A percentile compares a stretch with the other conserved stretches of the same genome.
phyloP scores from a whole-genome alignment of 2,113 vertebrate genomes.

The Brachionichthys hirsutus region DNA sequence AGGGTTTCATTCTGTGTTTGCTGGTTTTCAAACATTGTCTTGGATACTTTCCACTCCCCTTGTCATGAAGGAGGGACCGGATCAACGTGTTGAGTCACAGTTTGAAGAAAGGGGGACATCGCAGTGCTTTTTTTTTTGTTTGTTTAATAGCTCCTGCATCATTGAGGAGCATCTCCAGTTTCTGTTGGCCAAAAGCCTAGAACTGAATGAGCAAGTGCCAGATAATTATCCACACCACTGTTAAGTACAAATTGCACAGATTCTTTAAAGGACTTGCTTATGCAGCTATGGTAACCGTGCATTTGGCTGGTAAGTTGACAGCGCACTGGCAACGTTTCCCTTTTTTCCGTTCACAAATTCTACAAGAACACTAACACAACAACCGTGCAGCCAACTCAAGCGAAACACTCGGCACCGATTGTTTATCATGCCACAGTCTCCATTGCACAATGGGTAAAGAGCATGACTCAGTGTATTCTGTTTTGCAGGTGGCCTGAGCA shows the following conservation, averaged over 20 bases:
- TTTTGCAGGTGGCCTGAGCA: conserved; percentile 54
- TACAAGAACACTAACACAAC: neutral
- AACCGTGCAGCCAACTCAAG: conserved; percentile 23
- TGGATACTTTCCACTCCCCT: neutral
- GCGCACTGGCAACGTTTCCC: neutral
- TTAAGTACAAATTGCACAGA: conserved; percentile 79
- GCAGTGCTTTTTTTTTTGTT: conserved; percentile 58
- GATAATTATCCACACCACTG: conserved; percentile 74
- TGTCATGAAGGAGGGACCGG: conserved; percentile 7
- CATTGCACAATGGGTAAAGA: conserved; percentile 9
- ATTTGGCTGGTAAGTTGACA: conserved; percentile 12
- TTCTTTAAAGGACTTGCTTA: conserved; percentile 64
- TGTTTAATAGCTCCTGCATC: conserved; percentile 79
- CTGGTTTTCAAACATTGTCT: too few species aligned
- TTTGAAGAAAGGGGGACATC: conserved; percentile 61
- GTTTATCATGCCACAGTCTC: conserved; percentile 20
- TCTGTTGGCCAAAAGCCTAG: conserved; percentile 72
- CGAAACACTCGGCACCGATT: conserved; percentile 33
- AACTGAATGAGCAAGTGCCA: conserved; percentile 54
- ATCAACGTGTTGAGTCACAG: conserved; percentile 62
- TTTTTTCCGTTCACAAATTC: conserved; percentile 1
- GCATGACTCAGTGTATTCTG: conserved; percentile 44
- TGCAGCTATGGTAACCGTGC: conserved; percentile 42
- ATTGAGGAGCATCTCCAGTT: conserved; percentile 73
- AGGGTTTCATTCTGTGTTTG: too few species aligned